These are phyloP conservation scores for Rhinopomastus cyanomelas DNA, from an alignment of 2,113 vertebrate species.

Conservation along the genomic window DNA sequence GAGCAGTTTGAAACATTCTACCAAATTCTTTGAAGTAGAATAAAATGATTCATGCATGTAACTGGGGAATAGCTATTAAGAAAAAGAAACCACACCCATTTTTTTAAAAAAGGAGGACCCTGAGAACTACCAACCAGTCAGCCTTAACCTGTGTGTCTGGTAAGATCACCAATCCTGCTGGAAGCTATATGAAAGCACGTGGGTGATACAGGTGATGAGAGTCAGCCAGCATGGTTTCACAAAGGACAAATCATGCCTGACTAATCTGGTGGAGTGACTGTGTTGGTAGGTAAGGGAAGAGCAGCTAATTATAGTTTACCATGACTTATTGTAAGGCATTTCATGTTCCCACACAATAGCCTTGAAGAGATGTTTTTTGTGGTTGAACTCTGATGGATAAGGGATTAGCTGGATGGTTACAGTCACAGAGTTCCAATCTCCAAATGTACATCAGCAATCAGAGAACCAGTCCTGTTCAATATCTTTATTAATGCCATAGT, in stretches of 20 bases:
- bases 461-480: background rate
- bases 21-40: background rate
- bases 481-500: background rate
- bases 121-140: background rate
- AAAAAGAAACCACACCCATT: background rate
- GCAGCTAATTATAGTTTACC: background rate
- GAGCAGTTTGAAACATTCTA: background rate
- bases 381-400: background rate
- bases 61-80: background rate
- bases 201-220: background rate
- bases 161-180: background rate
- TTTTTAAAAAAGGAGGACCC: background rate
- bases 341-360: background rate
- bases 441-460: background rate
- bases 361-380: background rate
- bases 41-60: background rate
- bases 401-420: background rate
- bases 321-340: background rate
- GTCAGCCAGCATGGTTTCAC: background rate
- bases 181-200: background rate
- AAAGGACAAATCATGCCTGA: accelerated
- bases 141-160: background rate
- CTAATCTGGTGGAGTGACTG: background rate
- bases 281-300: background rate
- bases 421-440: background rate